phyloP scores from a whole-genome alignment of 2,113 vertebrate genomes.

The Eudorcas thomsonii region DNA sequence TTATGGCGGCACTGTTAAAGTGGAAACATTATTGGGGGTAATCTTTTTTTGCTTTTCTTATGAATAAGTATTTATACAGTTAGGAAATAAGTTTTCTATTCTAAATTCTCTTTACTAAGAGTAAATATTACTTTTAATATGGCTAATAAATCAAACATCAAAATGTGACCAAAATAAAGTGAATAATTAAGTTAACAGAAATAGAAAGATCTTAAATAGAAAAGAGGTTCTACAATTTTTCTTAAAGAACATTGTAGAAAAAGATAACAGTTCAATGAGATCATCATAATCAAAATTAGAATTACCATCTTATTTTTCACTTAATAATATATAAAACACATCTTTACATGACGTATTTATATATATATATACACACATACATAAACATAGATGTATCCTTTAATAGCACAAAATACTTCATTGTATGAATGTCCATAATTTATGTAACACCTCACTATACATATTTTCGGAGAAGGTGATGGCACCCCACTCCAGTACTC shows the following conservation, averaged over 20 bases:
- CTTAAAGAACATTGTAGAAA: background rate
- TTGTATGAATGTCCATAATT: background rate
- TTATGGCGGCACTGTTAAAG: background rate
- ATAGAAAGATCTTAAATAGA: background rate
- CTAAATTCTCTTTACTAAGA: conserved; percentile 35
- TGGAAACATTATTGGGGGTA: background rate
- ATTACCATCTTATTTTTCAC: conserved; percentile 20
- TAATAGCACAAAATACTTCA: background rate
- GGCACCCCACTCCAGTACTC: no score
- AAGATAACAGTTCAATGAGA: background rate
- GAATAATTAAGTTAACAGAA: conserved; percentile 2
- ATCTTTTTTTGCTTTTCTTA: background rate
- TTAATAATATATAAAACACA: background rate
- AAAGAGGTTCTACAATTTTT: background rate
- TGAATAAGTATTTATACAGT: background rate
- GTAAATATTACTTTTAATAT: background rate
- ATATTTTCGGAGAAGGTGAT: background rate
- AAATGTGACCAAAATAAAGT: background rate
- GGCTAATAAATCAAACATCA: conserved; percentile 1
- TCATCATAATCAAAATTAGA: background rate
- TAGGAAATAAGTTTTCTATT: background rate
- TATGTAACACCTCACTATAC: background rate
- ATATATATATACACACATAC: background rate
- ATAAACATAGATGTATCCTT: background rate
- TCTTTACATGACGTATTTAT: background rate